Evolutionary conservation across 1,140 invertebrate genomes (phyloP), one percentile per base, ranked within the genome.

Genomic region (Drosophila seguyi): DNA sequence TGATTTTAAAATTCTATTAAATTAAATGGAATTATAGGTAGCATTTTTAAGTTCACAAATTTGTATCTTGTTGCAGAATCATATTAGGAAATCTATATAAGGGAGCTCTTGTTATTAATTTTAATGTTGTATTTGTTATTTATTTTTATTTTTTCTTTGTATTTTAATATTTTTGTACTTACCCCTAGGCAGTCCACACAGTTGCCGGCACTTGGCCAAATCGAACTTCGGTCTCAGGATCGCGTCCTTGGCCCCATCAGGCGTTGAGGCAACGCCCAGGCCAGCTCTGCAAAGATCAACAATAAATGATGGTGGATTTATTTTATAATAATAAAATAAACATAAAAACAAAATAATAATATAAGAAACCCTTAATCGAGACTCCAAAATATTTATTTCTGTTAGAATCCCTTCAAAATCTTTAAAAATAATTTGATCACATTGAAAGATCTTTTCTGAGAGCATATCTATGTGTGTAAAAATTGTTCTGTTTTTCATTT

Each of bases 171-270:
- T 45, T 7, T 41, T 3, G 3, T 41, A 50, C 88, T 88, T 75
- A 92, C 91, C 91, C 29, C 79, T 56, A 69, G 88, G 74, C 71
- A 79, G 71, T 77, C 76, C 76, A 79, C 86, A 86, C 75, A 84
- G 61, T 56, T 90, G 86, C 59, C 71, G 67, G 77, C 81, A 81
- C 66, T 85, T 85, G 82, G 72, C 78, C 74, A 78, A 76, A 78
- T 75, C 69, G 47, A 72, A 72, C 72, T 57, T 62, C 45, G 69
- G 66, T 75, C 66, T 80, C 85, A 88, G 85, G 78, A 90, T 81
- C 42, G 61, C 44, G 45, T 56, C 55, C 44, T 47, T 60, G 62
- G 66, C 61, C 42, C 38, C 61, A 52, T 45, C 80, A 74, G 81
- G 78, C 72, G 74, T 74, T 31, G 63, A 55, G 63, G 67, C 53